Evolutionary conservation across 2,797 vertebrate species (phyloP), one percentile per base, ranked within the genome.

Genomic region (Pelochelys cantorii): DNA sequence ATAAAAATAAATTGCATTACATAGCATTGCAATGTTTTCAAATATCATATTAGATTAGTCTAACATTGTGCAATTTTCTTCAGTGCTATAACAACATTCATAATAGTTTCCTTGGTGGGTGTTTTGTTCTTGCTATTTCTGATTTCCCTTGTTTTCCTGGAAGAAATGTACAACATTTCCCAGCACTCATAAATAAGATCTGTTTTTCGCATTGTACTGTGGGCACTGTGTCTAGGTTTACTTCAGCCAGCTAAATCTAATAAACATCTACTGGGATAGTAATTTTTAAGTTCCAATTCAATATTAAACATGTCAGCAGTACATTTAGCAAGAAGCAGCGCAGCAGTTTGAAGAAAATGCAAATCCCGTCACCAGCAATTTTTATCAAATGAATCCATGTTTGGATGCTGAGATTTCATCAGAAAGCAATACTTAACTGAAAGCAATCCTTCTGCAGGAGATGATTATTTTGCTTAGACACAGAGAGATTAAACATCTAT

Each of bases 131-230:
- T 95, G 62, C 95, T 96, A 95, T 96, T 96, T 95, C 92, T 95
- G 88, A 87, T 92, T 96, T 95, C 95, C 84, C 75, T 10, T 85
- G 85, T 91, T 95, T 97, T 97, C 96, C 97, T 95, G 95, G 94
- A 97, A 97, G 96, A 97, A 96, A 97, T 93, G 92, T 89, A 94
- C 93, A 96, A 90, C 96, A 94, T 96, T 97, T 97, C 97, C 96
- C 92, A 87, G 96, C 96, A 97, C 93, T 91, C 94, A 96, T 96
- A 97, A 97, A 97, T 97, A 97, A 97, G 92, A 93, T 97, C 91
- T 97, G 93, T 17, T 97, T 94, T 62, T 95, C 96, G 95, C 89
- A 91, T 87, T 94, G 88, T 84, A 84, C 81, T 90, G 94, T 0
- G 56, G 95, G 93, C 95, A 91, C 91, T 90, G 89, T 89, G 93